phyloP scores from a whole-genome alignment of 1,140 invertebrate species.

The Mizuhopecten yessoensis region DNA sequence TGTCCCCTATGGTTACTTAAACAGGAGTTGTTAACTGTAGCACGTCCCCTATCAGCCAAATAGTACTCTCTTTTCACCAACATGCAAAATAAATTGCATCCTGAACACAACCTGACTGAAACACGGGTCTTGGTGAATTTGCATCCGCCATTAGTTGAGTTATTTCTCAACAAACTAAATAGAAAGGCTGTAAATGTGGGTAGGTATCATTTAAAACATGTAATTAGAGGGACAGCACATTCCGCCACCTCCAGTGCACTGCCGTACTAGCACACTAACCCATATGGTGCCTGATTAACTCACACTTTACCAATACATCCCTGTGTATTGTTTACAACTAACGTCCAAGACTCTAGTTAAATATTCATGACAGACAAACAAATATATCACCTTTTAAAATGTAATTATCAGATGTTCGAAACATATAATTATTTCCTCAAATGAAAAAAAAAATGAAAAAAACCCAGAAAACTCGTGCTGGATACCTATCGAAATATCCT shows the following conservation, averaged over 20 bases:
- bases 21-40: not conserved
- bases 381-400: no score
- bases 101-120: conserved; percentile 9
- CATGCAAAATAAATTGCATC: not conserved
- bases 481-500: no score
- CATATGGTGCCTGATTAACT: not conserved
- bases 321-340: not conserved
- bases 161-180: conserved; percentile 11
- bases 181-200: not conserved
- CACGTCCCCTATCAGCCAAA: not conserved
- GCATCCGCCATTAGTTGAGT: not conserved
- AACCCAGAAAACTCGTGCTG: no score
- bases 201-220: conserved; percentile 18
- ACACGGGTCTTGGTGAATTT: not conserved
- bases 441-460: no score
- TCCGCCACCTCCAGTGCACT: not conserved
- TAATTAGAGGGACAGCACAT: not conserved
- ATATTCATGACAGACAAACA: not conserved
- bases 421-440: no score
- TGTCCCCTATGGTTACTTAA: not conserved
- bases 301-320: not conserved
- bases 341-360: not conserved
- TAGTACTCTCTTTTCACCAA: not conserved
- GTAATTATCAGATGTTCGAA: no score
- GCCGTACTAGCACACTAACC: not conserved